A percentile compares a stretch with the other conserved stretches of the same genome.
Evolutionary conservation across 2,888 invertebrate species (phyloP).

Genomic region (Mamestra brassicae): DNA sequence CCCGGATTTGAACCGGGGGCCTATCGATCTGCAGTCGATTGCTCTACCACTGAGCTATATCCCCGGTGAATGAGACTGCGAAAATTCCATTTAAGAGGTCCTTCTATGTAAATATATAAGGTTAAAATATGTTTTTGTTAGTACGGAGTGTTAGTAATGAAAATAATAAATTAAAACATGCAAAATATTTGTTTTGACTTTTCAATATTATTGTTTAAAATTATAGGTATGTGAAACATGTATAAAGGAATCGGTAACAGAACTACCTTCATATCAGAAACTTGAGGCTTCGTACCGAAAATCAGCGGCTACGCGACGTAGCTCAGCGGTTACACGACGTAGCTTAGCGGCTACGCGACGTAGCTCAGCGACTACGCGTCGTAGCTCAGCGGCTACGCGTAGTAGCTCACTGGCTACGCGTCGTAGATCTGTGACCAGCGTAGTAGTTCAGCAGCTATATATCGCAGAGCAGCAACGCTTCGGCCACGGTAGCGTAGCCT

Average conservation of each 20-base stretch:
- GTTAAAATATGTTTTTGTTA: no score
- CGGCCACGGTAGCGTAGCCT: no score
- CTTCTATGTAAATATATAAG: neutral
- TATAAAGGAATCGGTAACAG: no score
- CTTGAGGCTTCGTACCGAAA: neutral
- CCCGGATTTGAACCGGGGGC: slow-evolving; percentile 90
- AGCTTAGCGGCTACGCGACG: neutral
- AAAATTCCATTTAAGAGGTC: neutral
- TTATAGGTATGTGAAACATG: no score
- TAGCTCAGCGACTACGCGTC: neutral
- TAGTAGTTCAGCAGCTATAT: no score
- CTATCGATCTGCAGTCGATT: slow-evolving; percentile 91
- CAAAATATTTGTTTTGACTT: no score
- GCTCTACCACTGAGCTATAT: slow-evolving; percentile 89
- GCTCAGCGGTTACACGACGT: neutral
- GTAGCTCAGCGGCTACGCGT: neutral
- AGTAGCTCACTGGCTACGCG: neutral
- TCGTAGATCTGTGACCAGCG: no score
- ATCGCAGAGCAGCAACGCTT: no score
- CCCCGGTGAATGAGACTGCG: slow-evolving; percentile 68
- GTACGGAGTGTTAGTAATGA: no score
- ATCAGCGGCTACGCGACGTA: neutral
- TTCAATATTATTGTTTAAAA: no score
- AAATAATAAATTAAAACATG: no score
- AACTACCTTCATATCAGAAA: no score